Percentiles rank a stretch among this genome's conserved stretches.
Evolutionary conservation across 92 coral and sea anemone species (phyloP).

Genomic region (Plumapathes pennacea): DNA sequence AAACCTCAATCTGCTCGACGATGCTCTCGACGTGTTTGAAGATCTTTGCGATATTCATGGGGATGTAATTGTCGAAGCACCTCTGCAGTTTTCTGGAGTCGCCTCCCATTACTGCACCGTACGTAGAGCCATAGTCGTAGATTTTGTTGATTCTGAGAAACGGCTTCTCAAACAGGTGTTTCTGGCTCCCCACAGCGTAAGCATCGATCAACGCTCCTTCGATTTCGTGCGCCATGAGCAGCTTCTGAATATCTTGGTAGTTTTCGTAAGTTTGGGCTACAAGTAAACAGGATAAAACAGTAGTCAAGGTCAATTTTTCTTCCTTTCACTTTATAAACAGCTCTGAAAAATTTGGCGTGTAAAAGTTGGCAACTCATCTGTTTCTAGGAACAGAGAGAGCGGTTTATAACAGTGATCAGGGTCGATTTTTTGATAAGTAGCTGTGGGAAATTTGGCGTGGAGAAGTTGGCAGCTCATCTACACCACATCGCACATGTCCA

Average conservation of each 20-base stretch:
- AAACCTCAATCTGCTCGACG: background rate
- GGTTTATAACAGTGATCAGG: too few species aligned
- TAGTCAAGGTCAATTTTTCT: too few species aligned
- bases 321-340: too few species aligned
- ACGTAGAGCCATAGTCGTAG: conserved; percentile 57
- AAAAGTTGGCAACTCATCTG: too few species aligned
- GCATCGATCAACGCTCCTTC: conserved; percentile 70
- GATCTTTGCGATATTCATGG: conserved; percentile 41
- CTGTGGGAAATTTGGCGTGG: too few species aligned
- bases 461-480: too few species aligned
- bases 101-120: conserved; percentile 63
- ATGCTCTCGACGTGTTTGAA: conserved; percentile 23
- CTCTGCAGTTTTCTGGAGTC: conserved; percentile 59
- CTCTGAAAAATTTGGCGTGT: too few species aligned
- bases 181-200: conserved; percentile 64
- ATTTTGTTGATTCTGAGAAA: conserved; percentile 51
- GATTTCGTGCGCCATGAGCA: conserved; percentile 39
- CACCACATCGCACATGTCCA: too few species aligned
- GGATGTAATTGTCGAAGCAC: conserved; percentile 52
- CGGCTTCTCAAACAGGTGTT: conserved; percentile 59
- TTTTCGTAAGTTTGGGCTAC: conserved; percentile 38
- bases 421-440: too few species aligned
- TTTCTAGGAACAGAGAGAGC: too few species aligned
- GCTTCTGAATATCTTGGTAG: conserved; percentile 67
- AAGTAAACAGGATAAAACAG: background rate